A percentile compares a stretch with the other conserved stretches of the same genome.
Conservation (phyloP, 1,140 invertebrate species). For the Hylaeus volcanicus region DNA sequence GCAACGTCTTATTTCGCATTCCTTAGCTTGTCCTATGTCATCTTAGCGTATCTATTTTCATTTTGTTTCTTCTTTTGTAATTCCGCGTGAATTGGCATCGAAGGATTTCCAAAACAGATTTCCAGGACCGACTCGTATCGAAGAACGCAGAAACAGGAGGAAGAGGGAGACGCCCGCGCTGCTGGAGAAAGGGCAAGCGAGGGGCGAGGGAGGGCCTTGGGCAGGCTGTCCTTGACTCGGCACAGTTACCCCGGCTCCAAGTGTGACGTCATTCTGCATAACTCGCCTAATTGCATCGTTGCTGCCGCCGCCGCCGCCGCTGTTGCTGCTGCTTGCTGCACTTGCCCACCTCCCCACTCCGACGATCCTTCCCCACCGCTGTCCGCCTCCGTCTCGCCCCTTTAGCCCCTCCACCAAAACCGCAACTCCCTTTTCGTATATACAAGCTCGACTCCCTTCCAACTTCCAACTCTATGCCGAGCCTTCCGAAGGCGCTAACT, state of each 20-base stretch:
- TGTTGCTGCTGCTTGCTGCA: slow-evolving; percentile 49
- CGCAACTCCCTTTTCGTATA: slow-evolving; percentile 18
- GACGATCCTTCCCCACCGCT: slow-evolving; percentile 9
- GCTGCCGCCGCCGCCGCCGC: slow-evolving; percentile 52
- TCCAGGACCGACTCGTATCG: not conserved
- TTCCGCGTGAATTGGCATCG: too few species aligned
- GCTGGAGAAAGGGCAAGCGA: slow-evolving; percentile 14
- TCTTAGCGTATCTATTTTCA: too few species aligned
- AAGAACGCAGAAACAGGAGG: slow-evolving; percentile 6
- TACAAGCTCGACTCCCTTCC: not conserved
- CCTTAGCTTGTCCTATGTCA: too few species aligned
- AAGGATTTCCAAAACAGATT: not conserved
- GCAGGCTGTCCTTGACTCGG: slow-evolving; percentile 80
- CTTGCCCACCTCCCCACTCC: slow-evolving; percentile 36
- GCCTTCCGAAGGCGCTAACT: slow-evolving; percentile 46
- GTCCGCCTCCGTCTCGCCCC: slow-evolving; percentile 18
- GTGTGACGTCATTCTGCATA: slow-evolving; percentile 81
- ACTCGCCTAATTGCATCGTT: slow-evolving; percentile 81
- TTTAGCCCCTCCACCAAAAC: slow-evolving; percentile 13
- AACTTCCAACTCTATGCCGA: not conserved
- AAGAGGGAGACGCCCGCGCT: slow-evolving; percentile 19
- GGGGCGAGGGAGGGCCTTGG: slow-evolving; percentile 75
- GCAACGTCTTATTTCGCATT: too few species aligned
- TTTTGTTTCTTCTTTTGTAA: too few species aligned
- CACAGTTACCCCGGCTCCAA: slow-evolving; percentile 79